Conservation (phyloP, 2,888 invertebrate species). For the Chelonus formosanus region DNA sequence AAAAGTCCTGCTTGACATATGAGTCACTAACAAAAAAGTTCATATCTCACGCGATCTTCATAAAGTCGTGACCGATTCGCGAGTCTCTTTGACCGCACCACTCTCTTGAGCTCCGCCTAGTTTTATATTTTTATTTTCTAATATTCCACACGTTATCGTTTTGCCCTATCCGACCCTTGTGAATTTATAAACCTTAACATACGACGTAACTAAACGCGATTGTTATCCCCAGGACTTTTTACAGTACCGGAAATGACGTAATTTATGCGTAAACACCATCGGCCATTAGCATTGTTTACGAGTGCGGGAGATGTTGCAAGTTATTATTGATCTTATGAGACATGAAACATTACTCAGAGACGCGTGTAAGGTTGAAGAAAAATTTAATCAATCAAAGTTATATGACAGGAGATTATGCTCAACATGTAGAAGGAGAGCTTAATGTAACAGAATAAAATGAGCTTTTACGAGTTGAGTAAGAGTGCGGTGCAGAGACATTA, state of each 20-base stretch:
- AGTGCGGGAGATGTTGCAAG: conserved; percentile 4
- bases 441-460: conserved; percentile 23
- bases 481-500: neutral
- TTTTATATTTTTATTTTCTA: conserved; percentile 26
- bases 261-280: conserved; percentile 44
- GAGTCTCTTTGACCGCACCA: conserved; percentile 12
- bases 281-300: conserved; percentile 22
- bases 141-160: conserved; percentile 28
- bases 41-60: conserved; percentile 34
- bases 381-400: conserved; percentile 23
- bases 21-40: conserved; percentile 28
- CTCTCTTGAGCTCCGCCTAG: conserved; percentile 9
- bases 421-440: conserved; percentile 16
- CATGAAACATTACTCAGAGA: conserved; percentile 10
- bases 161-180: conserved; percentile 14
- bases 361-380: conserved; percentile 3
- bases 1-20: conserved; percentile 1
- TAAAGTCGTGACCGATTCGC: conserved; percentile 1
- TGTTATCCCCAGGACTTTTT: conserved; percentile 27
- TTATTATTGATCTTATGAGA: conserved; percentile 10
- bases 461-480: conserved; percentile 17
- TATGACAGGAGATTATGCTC: conserved; percentile 28
- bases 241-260: conserved; percentile 47
- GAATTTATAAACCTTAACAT: neutral
- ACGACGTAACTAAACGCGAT: neutral